Evolutionary conservation across 2,113 vertebrate genomes (phyloP).

Genomic region (Mustela nigripes): DNA sequence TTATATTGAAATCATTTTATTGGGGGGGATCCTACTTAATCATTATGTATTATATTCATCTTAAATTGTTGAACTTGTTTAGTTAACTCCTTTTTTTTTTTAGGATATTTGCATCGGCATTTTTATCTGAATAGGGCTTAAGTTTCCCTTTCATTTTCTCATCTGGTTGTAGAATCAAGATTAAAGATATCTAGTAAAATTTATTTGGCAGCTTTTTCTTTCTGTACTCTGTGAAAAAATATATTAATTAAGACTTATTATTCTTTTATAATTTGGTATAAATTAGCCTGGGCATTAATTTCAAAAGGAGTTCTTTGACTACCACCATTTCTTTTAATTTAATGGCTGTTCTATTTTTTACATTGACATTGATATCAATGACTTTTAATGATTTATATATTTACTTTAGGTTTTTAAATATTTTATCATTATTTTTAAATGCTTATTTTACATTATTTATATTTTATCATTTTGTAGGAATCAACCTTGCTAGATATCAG

Average conservation of each 20-base stretch:
- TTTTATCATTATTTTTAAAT: slow-evolving; percentile 2
- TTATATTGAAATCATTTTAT: not conserved
- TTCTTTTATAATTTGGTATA: not conserved
- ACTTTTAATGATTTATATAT: not conserved
- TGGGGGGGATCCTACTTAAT: not conserved
- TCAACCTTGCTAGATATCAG: not conserved
- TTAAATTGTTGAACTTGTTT: not conserved
- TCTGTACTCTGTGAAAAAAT: not conserved
- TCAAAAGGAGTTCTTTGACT: not conserved
- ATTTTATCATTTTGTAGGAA: not conserved
- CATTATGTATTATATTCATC: not conserved
- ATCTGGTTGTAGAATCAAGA: slow-evolving; percentile 13
- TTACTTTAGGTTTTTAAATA: not conserved
- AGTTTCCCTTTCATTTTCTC: not conserved
- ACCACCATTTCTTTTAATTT: not conserved
- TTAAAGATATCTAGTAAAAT: not conserved
- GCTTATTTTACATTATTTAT: not conserved
- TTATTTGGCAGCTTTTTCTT: not conserved
- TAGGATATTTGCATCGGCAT: not conserved
- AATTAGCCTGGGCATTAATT: not conserved
- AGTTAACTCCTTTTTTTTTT: slow-evolving; percentile 25
- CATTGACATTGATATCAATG: not conserved
- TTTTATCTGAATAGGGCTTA: not conserved
- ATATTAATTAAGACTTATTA: not conserved
- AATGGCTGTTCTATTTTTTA: not conserved